Conservation (phyloP, 2,113 vertebrate genomes). For the Etia nguti region DNA sequence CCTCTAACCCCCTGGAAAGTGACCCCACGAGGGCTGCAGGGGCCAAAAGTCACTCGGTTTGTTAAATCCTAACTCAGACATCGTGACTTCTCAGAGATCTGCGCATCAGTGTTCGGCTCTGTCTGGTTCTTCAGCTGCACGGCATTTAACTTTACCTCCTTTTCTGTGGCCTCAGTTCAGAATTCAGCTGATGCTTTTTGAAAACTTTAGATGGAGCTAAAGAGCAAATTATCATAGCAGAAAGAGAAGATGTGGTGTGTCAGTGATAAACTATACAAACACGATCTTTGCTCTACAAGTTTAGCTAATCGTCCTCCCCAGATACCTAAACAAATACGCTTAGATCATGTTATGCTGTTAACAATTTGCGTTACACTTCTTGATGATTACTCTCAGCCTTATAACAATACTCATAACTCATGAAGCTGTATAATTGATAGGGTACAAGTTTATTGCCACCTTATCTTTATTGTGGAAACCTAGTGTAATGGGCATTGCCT, state of each 20-base stretch:
- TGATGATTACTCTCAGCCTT: neutral
- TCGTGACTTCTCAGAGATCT: constrained; percentile 5
- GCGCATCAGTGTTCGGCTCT: neutral
- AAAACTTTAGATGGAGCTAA: neutral
- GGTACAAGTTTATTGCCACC: neutral
- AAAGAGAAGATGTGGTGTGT: neutral
- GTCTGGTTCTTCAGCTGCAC: neutral
- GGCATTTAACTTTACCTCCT: neutral
- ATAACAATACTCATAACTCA: neutral
- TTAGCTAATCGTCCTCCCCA: neutral
- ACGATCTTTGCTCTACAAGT: neutral
- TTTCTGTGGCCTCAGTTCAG: neutral
- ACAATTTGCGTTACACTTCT: neutral
- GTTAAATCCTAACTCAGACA: constrained; percentile 55
- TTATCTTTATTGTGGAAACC: neutral
- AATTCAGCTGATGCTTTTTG: neutral
- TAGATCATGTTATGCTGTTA: neutral
- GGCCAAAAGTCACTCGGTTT: constrained; percentile 56
- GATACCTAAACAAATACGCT: neutral
- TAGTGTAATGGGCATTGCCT: neutral
- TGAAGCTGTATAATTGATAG: neutral
- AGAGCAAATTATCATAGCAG: neutral
- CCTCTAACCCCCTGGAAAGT: constrained; percentile 34
- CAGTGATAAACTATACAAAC: neutral
- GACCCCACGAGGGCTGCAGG: constrained; percentile 7